These are phyloP conservation scores for Crypturellus undulatus DNA, from an alignment of 2,113 vertebrate genomes.

Conservation along the genomic window DNA sequence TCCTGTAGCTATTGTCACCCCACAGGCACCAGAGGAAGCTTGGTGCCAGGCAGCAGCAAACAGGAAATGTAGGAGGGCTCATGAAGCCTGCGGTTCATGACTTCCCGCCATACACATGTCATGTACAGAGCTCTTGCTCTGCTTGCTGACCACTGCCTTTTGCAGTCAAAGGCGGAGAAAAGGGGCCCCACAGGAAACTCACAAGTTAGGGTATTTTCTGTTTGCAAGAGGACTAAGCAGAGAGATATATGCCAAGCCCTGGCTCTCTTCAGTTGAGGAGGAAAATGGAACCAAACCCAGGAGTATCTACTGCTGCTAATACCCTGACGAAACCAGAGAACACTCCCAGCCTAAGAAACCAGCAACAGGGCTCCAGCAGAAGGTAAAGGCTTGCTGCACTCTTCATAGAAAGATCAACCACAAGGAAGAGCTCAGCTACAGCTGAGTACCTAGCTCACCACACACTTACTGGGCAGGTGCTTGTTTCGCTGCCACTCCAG, in stretches of 20 bases:
- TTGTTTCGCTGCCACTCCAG: neutral
- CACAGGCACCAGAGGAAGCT: neutral
- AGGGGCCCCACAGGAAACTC: neutral
- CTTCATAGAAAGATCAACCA: neutral
- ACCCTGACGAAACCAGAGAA: neutral
- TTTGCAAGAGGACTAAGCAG: neutral
- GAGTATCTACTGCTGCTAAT: neutral
- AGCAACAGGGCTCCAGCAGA: neutral
- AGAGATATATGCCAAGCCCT: neutral
- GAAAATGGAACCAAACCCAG: neutral
- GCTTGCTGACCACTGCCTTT: neutral
- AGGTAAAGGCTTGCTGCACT: neutral
- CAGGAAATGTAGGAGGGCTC: neutral
- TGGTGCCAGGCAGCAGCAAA: neutral
- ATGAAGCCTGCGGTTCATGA: neutral
- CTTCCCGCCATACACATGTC: neutral
- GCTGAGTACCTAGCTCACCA: neutral
- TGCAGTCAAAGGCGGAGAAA: neutral
- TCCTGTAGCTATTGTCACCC: neutral
- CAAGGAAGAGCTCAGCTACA: neutral
- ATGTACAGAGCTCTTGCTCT: neutral
- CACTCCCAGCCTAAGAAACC: neutral
- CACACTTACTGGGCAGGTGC: neutral
- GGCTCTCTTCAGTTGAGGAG: neutral
- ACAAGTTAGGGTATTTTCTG: too few species aligned